Evolutionary conservation across 2,797 vertebrate species (phyloP).

Genomic region (Enteromius trimaculatus): DNA sequence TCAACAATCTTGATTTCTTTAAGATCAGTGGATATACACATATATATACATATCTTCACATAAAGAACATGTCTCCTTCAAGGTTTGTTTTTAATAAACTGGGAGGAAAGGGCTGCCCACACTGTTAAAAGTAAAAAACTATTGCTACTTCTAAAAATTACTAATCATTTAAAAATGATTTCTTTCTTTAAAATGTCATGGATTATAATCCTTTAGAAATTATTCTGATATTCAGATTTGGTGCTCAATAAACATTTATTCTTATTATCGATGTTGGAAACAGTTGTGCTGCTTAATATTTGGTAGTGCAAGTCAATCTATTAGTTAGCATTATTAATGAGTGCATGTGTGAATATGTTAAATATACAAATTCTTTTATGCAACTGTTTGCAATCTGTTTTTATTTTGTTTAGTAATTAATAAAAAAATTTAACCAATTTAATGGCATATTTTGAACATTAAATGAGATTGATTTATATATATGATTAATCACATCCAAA

Average conservation of each 20-base stretch:
- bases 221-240: not conserved
- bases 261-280: not conserved
- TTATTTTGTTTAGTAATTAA: not conserved
- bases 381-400: not conserved
- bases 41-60: too few relatives aligned
- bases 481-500: too few relatives aligned
- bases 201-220: not conserved
- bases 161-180: too few relatives aligned
- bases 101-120: not conserved
- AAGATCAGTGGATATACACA: too few relatives aligned
- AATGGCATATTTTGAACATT: too few relatives aligned
- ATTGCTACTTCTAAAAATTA: too few relatives aligned
- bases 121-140: not conserved
- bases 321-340: too few relatives aligned
- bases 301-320: too few relatives aligned
- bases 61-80: too few relatives aligned
- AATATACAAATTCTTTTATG: not conserved
- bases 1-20: slow-evolving; percentile 5
- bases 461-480: not conserved
- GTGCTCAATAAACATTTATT: not conserved
- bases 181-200: not conserved
- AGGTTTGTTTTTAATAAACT: not conserved
- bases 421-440: not conserved
- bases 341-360: not conserved
- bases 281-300: not conserved